Evolutionary conservation across 1,140 invertebrate genomes (phyloP).

Genomic region (Lordiphosa mommai): DNA sequence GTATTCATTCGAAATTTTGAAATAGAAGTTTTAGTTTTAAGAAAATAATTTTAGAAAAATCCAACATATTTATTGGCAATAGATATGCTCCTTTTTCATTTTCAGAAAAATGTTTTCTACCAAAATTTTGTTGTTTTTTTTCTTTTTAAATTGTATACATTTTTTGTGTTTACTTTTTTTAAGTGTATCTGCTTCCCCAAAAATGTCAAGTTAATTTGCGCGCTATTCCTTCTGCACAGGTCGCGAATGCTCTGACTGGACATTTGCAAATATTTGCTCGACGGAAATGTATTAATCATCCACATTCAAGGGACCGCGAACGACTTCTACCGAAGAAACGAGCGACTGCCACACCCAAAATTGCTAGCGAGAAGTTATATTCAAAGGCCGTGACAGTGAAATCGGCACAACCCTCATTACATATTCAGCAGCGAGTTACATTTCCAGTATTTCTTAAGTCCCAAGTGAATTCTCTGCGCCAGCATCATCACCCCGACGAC

Average conservation of each 20-base stretch:
- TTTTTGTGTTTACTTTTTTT: too few relatives aligned
- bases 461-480: constrained; percentile 37
- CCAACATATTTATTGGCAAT: too few relatives aligned
- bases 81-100: too few relatives aligned
- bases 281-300: constrained; percentile 15
- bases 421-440: constrained; percentile 46
- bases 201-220: too few relatives aligned
- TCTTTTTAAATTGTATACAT: too few relatives aligned
- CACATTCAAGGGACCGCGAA: constrained; percentile 2
- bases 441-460: constrained; percentile 57
- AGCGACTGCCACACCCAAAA: neutral
- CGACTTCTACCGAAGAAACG: constrained; percentile 21
- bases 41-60: too few relatives aligned
- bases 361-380: constrained; percentile 20
- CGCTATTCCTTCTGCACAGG: too few relatives aligned
- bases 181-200: too few relatives aligned
- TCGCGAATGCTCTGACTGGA: constrained; percentile 8
- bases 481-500: constrained; percentile 28
- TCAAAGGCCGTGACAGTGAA: constrained; percentile 2
- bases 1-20: too few relatives aligned
- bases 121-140: too few relatives aligned
- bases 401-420: constrained; percentile 25
- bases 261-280: constrained; percentile 22
- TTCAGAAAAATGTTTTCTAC: too few relatives aligned
- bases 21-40: too few relatives aligned